phyloP scores from a whole-genome alignment of 1,140 invertebrate genomes.

The Pseudachorutes palmiensis region DNA sequence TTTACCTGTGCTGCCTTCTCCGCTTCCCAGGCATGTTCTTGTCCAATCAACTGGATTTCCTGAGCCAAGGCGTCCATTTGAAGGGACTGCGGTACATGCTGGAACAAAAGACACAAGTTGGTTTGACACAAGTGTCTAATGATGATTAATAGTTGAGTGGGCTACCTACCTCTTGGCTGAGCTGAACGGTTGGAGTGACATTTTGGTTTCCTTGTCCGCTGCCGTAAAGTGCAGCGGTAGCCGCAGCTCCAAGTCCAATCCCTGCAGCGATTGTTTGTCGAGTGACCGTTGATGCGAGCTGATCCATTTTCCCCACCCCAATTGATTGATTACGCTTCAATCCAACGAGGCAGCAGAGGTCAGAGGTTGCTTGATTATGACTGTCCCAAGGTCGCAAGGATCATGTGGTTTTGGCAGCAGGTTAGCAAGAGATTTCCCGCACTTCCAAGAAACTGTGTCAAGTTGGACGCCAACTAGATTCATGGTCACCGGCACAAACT shows the following conservation, averaged over 20 bases:
- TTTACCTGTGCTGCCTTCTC: constrained; percentile 12
- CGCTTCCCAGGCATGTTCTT: constrained; percentile 7
- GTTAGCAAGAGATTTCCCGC: neutral
- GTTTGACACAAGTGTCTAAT: neutral
- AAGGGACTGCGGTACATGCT: constrained; percentile 28
- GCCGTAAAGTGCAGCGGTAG: constrained; percentile 11
- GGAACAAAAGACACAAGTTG: neutral
- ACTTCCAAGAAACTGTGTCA: neutral
- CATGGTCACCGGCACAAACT: too few relatives aligned
- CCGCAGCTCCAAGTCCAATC: constrained; percentile 15
- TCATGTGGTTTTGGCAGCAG: neutral
- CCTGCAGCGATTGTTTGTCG: neutral
- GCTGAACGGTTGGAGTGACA: too few relatives aligned
- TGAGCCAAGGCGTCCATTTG: constrained; percentile 31
- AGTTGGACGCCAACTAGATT: too few relatives aligned
- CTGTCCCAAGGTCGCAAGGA: neutral
- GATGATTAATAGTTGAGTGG: neutral
- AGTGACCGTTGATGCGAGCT: neutral
- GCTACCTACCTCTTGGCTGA: neutral
- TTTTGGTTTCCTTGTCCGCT: too few relatives aligned
- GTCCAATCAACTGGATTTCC: constrained; percentile 30
- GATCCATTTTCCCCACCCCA: neutral
- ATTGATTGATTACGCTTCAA: neutral
- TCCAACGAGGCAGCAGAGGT: neutral
- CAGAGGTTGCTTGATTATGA: neutral